phyloP scores from a whole-genome alignment of 2,888 invertebrate species.

The Automeris io region DNA sequence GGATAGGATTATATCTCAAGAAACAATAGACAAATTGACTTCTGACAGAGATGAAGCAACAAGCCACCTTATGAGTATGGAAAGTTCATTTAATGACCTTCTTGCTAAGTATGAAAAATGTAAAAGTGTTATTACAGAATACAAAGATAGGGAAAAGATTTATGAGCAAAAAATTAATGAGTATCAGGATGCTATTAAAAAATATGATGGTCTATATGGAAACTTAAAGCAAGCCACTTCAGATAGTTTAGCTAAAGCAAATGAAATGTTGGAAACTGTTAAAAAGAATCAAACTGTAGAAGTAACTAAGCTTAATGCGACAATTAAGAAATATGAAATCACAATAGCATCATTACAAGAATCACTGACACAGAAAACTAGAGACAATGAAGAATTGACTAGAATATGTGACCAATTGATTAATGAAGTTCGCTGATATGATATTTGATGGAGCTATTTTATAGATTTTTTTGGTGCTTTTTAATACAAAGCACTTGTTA shows the following conservation, averaged over 20 bases:
- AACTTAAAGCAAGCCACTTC: constrained; percentile 90
- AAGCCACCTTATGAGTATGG: constrained; percentile 77
- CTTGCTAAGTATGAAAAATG: constrained; percentile 80
- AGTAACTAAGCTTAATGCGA: constrained; percentile 88
- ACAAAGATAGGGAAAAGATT: constrained; percentile 80
- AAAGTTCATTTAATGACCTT: constrained; percentile 79
- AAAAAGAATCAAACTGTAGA: constrained; percentile 86
- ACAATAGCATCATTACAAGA: constrained; percentile 88
- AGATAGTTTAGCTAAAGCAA: constrained; percentile 83
- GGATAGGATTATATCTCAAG: constrained; percentile 72
- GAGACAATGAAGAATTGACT: constrained; percentile 92
- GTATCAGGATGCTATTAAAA: constrained; percentile 82
- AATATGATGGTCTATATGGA: constrained; percentile 88
- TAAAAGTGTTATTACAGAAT: constrained; percentile 71
- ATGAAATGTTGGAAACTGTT: constrained; percentile 86
- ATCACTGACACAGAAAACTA: constrained; percentile 88
- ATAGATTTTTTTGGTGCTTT: constrained; percentile 19
- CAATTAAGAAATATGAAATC: constrained; percentile 91
- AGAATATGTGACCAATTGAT: constrained; percentile 96
- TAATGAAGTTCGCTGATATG: constrained; percentile 54
- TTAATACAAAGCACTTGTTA: constrained; percentile 7
- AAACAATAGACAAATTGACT: constrained; percentile 62
- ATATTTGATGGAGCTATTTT: constrained; percentile 8
- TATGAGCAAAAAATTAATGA: constrained; percentile 81
- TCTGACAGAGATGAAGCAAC: constrained; percentile 77